These are phyloP conservation scores for Vidua macroura DNA, from an alignment of 2,113 vertebrate species.

Conservation along the genomic window DNA sequence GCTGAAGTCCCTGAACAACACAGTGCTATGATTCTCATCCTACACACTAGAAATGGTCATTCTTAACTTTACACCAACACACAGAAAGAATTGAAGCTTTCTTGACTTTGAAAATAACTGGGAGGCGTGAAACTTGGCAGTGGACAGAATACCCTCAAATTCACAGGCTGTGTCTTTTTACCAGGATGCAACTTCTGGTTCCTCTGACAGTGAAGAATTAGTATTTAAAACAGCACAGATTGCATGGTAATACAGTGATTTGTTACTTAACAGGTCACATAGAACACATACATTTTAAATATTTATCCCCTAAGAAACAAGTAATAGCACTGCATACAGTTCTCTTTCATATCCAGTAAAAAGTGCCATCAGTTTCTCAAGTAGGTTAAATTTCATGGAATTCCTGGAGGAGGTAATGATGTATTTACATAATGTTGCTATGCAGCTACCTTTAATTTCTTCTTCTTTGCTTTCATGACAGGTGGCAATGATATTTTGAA, in stretches of 20 bases:
- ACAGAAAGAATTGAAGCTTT: background rate
- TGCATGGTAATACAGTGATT: background rate
- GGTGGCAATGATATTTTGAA: slow-evolving; percentile 96
- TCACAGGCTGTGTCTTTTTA: background rate
- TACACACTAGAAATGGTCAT: background rate
- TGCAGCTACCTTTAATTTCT: slow-evolving; percentile 83
- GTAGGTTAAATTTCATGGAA: background rate
- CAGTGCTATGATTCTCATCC: background rate
- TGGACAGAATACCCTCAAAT: background rate
- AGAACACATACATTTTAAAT: background rate
- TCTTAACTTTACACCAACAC: background rate
- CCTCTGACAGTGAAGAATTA: background rate
- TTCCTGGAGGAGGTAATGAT: background rate
- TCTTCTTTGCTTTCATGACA: slow-evolving; percentile 95
- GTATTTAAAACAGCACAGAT: background rate
- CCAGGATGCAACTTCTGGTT: background rate
- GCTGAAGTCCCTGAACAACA: background rate
- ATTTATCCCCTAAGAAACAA: background rate
- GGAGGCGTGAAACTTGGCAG: background rate
- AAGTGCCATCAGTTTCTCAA: background rate
- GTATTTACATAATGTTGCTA: background rate
- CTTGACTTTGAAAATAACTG: background rate
- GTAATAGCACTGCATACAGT: background rate
- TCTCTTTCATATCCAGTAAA: background rate
- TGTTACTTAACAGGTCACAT: background rate